These are phyloP conservation scores for Stomatorhinus ivindoensis DNA, from an alignment of 2,113 vertebrate species.

Conservation along the genomic window DNA sequence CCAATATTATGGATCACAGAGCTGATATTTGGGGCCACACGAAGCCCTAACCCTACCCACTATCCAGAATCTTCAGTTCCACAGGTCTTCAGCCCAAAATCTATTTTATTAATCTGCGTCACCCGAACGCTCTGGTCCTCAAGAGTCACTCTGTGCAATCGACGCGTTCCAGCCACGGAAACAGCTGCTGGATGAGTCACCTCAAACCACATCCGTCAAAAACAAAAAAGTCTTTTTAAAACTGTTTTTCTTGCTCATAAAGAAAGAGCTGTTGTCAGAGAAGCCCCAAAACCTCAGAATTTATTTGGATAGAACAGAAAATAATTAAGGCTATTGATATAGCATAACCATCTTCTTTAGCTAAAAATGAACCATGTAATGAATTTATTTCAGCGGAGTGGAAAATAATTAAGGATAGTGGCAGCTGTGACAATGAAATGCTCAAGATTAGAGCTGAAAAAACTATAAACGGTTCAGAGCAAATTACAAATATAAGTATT, in stretches of 20 bases:
- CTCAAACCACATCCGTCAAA: neutral
- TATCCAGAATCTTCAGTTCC: neutral
- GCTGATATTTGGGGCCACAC: neutral
- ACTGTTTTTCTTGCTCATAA: neutral
- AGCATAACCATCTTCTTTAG: neutral
- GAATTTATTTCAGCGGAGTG: neutral
- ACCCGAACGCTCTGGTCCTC: neutral
- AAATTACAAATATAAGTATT: neutral
- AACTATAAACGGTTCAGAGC: neutral
- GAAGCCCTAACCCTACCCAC: neutral
- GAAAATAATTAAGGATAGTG: neutral
- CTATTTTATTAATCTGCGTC: neutral
- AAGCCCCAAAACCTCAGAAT: neutral
- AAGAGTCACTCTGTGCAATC: neutral
- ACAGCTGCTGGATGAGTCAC: neutral
- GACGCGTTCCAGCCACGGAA: neutral
- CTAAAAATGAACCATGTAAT: constrained; percentile 2
- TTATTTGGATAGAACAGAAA: neutral
- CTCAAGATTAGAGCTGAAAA: neutral
- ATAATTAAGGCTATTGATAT: neutral
- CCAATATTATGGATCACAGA: neutral
- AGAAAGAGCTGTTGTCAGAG: neutral
- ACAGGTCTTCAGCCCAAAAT: neutral
- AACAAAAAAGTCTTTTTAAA: neutral
- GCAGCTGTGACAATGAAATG: neutral